Conservation (phyloP, 2,797 vertebrate genomes). For the Neosilurus hyrtlii region DNA sequence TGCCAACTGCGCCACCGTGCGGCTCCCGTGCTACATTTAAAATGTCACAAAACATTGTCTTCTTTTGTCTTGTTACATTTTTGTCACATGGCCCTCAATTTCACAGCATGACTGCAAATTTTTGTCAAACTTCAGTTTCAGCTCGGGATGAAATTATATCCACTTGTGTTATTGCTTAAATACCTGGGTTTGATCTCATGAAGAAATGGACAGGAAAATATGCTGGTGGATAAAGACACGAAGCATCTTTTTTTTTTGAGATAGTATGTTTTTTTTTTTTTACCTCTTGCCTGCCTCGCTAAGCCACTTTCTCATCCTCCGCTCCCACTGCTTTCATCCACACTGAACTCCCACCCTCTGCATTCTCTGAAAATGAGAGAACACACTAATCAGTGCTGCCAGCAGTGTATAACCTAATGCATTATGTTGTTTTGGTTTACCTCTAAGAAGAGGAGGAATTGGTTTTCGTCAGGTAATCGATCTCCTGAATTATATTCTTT, state of each 20-base stretch:
- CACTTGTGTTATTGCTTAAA: background rate
- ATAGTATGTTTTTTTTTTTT: conserved; percentile 18
- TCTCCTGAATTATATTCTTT: background rate
- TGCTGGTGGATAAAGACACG: conserved; percentile 16
- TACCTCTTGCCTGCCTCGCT: conserved; percentile 12
- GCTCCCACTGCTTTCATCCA: conserved; percentile 21
- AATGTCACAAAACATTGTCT: background rate
- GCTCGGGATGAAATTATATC: background rate
- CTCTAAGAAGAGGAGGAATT: background rate
- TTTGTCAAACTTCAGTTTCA: background rate
- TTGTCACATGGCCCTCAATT: background rate
- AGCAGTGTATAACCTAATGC: conserved; percentile 26
- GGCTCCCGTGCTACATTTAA: background rate
- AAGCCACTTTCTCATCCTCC: conserved; percentile 39
- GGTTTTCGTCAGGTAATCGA: background rate
- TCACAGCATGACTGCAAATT: background rate
- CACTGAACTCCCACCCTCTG: conserved; percentile 24
- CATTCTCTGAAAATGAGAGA: conserved; percentile 28
- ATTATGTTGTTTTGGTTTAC: conserved; percentile 24
- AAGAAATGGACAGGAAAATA: background rate
- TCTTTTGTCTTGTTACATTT: background rate
- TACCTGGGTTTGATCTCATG: background rate
- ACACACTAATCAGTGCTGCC: conserved; percentile 39
- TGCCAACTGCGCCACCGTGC: no score
- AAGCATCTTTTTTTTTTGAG: conserved; percentile 11